Evolutionary conservation across 1,140 invertebrate genomes (phyloP), one percentile per base, ranked within the genome.

Genomic region (Drosophila watanabei): DNA sequence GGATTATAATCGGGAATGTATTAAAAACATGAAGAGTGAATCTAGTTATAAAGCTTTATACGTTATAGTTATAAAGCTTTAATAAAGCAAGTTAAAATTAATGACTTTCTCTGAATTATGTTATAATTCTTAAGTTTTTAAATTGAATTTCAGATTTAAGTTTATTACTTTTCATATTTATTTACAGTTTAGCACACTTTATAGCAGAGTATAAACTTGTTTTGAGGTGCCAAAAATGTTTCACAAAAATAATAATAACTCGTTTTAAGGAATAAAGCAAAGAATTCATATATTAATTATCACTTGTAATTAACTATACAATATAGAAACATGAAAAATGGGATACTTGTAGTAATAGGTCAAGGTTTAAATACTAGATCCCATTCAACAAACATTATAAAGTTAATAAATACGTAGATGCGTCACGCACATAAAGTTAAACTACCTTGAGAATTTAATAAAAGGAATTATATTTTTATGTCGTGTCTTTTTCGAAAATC

Each of bases 241-340:
- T 28, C 11, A 62, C 37, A 32, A 32, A 60, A 33, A 60, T 60
- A 33, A 43, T 10, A 65, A 43, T 10, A 65, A 43, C 62, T 33
- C 16, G 56, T 61, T 65, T n/a, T 16, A 8, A 18, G 18, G 13
- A 61, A 61, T 39, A 37, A 32, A 61, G 16, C 16, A 32, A 10
- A 30, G 13, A 57, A 58, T 20, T 11, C 1, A 0, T 33, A 18
- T 24, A 32, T 32, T 41, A 32, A 32, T 18, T 33, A 18, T 4
- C 14, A 33, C 10, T n/a, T n/a, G 14, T 32, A 24, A 33, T 33
- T 24, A 59, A 20, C 33, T 39, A 39, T 16, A 6, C 8, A 18
- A 18, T 57, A 28, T 10, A 16, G 37, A 35, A 32, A 0, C 46
- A 9, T 49, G 9, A 14, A 5, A 30, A 51, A 51, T 30, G 16